A percentile compares a stretch with the other conserved stretches of the same genome.
Conservation (phyloP, 64 coral and sea anemone species). For the Astreopora myriophthalma region DNA sequence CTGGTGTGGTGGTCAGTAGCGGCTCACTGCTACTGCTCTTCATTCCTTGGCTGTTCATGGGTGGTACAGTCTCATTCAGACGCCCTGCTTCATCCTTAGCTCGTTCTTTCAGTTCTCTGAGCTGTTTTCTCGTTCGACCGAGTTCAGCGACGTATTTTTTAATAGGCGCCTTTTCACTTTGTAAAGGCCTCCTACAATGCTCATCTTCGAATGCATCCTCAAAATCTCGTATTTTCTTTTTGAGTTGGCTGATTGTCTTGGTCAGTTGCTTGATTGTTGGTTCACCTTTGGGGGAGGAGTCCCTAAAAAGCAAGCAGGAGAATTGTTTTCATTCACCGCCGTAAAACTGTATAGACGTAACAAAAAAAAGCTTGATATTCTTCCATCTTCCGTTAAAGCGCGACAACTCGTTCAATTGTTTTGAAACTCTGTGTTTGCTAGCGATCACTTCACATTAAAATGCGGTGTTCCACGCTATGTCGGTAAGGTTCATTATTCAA, state of each 20-base stretch:
- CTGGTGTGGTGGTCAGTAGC: constrained; percentile 81
- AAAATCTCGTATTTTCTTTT: constrained; percentile 97
- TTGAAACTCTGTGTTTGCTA: no score
- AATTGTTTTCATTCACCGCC: neutral
- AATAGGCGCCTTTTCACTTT: constrained; percentile 93
- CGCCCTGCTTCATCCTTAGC: constrained; percentile 83
- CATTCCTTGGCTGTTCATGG: constrained; percentile 27
- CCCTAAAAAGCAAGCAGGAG: constrained; percentile 49
- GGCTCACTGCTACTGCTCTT: constrained; percentile 61
- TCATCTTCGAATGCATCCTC: constrained; percentile 95
- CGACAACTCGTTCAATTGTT: no score
- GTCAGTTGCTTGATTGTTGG: constrained; percentile 83
- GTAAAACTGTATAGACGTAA: no score
- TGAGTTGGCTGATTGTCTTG: constrained; percentile 83
- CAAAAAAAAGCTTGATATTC: no score
- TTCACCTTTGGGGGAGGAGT: constrained; percentile 91
- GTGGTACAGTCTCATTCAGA: constrained; percentile 82
- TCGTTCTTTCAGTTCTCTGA: constrained; percentile 96
- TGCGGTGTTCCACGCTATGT: no score
- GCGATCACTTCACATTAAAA: no score
- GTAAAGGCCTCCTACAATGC: constrained; percentile 82
- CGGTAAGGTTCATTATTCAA: no score
- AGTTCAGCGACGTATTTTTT: constrained; percentile 93
- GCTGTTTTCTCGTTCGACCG: constrained; percentile 78
- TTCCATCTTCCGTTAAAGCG: no score